Evolutionary conservation across 2,888 invertebrate species (phyloP).

Genomic region (Acrobasis repandana): DNA sequence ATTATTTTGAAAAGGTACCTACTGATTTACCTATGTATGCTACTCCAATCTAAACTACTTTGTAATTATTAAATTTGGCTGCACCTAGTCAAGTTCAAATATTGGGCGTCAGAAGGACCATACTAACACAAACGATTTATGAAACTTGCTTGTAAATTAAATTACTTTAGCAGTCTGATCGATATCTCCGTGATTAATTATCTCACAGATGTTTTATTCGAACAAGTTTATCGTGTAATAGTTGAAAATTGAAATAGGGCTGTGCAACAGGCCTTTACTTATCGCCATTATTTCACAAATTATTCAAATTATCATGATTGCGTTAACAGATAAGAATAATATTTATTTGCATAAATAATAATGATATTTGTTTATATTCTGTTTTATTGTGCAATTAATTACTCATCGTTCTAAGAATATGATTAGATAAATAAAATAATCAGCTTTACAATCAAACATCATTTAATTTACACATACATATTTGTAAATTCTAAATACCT

Average conservation of each 20-base stretch:
- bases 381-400: background rate
- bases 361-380: background rate
- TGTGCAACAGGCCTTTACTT: background rate
- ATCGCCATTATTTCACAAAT: background rate
- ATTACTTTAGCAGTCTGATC: conserved; percentile 8
- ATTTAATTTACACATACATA: no score
- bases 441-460: no score
- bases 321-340: background rate
- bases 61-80: no score
- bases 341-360: background rate
- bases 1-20: no score
- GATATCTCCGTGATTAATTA: conserved; percentile 17
- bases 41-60: no score
- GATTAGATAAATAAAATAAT: background rate
- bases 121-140: background rate
- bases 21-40: no score
- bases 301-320: background rate
- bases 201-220: conserved; percentile 1
- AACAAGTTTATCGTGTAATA: conserved; percentile 18
- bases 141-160: conserved; percentile 2
- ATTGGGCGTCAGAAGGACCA: background rate
- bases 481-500: no score
- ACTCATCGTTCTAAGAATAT: background rate
- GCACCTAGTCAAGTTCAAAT: no score
- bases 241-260: background rate